phyloP scores from a whole-genome alignment of 2,888 invertebrate genomes.

The Ennomos quercinarius region DNA sequence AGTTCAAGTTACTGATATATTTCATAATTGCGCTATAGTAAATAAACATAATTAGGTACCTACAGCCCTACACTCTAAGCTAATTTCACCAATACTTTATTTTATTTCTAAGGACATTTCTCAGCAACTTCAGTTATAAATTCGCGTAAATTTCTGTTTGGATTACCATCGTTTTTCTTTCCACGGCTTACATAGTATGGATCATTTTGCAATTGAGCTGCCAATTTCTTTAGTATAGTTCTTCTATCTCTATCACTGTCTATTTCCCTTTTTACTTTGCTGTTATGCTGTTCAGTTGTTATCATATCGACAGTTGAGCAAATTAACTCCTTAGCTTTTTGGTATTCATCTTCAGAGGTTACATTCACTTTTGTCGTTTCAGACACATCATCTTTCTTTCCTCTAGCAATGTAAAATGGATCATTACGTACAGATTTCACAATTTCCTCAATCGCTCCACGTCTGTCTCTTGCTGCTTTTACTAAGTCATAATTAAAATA shows the following conservation, averaged over 20 bases:
- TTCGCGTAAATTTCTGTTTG: constrained; percentile 53
- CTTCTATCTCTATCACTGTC: constrained; percentile 72
- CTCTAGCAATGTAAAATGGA: constrained; percentile 82
- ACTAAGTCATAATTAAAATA: constrained; percentile 49
- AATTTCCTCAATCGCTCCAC: constrained; percentile 74
- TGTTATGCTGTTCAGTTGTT: constrained; percentile 46
- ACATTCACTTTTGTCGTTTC: constrained; percentile 39
- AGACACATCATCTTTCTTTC: constrained; percentile 68
- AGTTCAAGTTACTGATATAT: constrained; percentile 43
- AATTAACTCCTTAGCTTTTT: constrained; percentile 68
- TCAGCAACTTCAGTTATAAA: constrained; percentile 64
- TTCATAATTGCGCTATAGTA: constrained; percentile 33
- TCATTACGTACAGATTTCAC: constrained; percentile 79
- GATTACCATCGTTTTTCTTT: constrained; percentile 58
- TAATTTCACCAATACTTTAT: neutral
- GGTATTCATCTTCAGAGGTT: constrained; percentile 48
- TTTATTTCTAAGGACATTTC: constrained; percentile 59
- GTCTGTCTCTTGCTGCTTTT: constrained; percentile 65
- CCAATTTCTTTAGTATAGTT: constrained; percentile 71
- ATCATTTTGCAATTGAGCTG: constrained; percentile 74
- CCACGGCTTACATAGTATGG: constrained; percentile 79
- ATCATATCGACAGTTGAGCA: constrained; percentile 69
- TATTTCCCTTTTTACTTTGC: constrained; percentile 65
- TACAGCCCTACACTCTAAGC: no score
- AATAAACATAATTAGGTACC: constrained; percentile 6